Percentiles rank a stretch among this genome's conserved stretches.
Evolutionary conservation across 2,113 vertebrate genomes (phyloP).

Genomic region (Thunnus thynnus): DNA sequence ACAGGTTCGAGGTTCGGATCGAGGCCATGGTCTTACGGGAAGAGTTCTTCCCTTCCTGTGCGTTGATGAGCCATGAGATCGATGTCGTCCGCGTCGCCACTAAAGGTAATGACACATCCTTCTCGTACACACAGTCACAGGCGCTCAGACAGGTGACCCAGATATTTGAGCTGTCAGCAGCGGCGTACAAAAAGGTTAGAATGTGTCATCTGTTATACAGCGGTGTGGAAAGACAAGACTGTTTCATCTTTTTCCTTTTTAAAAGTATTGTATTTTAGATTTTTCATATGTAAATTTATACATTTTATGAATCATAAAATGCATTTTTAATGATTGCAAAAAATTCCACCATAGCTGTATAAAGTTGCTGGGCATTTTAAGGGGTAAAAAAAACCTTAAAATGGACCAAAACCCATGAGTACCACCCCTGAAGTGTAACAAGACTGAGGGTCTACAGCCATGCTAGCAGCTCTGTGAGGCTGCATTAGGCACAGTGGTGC

Average conservation of each 20-base stretch:
- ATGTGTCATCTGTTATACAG: constrained; percentile 34
- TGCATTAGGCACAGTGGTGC: no score
- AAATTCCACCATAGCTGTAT: no score
- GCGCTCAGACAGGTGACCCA: constrained; percentile 52
- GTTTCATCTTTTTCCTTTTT: background rate
- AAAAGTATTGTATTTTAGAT: background rate
- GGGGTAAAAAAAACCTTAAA: no score
- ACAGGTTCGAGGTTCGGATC: constrained; percentile 93
- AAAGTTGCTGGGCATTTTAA: no score
- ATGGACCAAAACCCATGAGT: no score
- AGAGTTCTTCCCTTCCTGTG: constrained; percentile 91
- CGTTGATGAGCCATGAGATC: constrained; percentile 90
- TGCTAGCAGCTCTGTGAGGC: no score
- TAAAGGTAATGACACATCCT: constrained; percentile 86
- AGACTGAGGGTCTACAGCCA: no score
- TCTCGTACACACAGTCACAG: background rate
- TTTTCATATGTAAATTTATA: no score
- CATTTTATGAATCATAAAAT: no score
- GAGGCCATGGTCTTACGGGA: constrained; percentile 96
- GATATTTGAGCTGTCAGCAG: constrained; percentile 65
- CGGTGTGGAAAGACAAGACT: constrained; percentile 19
- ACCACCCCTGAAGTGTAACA: no score
- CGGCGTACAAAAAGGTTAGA: constrained; percentile 17
- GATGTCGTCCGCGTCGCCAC: constrained; percentile 89
- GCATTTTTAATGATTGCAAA: no score